These are phyloP conservation scores for Colletes latitarsis DNA, from an alignment of 1,140 invertebrate species.

Conservation along the genomic window DNA sequence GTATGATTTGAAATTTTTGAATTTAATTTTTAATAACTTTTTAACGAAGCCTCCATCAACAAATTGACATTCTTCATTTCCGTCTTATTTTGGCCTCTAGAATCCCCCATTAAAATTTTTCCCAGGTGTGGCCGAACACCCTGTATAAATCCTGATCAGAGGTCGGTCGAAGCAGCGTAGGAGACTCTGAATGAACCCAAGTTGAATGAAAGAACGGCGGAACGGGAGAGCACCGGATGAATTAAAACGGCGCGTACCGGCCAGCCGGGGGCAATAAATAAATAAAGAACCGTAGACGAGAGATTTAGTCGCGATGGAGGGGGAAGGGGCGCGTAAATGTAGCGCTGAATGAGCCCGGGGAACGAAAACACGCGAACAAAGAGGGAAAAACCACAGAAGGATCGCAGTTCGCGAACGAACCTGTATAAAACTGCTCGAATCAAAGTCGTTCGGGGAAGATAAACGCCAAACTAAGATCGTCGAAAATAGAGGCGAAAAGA, in stretches of 20 bases:
- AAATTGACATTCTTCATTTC: too few species aligned
- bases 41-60: too few species aligned
- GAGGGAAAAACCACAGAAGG: background rate
- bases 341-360: background rate
- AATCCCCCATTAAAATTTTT: too few species aligned
- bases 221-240: background rate
- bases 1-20: too few species aligned
- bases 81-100: too few species aligned
- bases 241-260: background rate
- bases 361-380: background rate
- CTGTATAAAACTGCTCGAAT: too few species aligned
- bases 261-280: background rate
- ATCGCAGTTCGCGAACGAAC: too few species aligned
- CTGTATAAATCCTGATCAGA: background rate
- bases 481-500: too few species aligned
- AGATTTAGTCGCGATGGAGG: background rate
- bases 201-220: background rate
- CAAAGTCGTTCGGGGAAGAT: background rate
- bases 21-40: too few species aligned
- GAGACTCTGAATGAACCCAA: background rate
- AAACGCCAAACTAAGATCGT: too few species aligned
- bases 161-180: background rate
- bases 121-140: too few species aligned
- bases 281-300: background rate
- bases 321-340: background rate